Evolutionary conservation across 2,888 invertebrate species (phyloP), one percentile per base, ranked within the genome.

Genomic region (Patella caerulea): DNA sequence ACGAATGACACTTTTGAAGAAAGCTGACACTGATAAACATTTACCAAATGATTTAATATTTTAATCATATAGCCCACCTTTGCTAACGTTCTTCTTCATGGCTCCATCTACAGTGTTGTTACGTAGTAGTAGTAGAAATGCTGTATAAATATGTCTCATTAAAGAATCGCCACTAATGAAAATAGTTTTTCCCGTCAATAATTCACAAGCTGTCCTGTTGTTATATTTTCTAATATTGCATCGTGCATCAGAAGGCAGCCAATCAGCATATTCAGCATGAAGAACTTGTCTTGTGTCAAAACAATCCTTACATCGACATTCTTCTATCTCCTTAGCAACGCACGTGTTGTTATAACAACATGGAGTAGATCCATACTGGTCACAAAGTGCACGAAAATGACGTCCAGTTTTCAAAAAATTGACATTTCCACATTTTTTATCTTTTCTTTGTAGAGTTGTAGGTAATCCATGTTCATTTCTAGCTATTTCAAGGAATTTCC

Each of bases 271-370:
- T 19, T 65, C 65, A 3, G 65, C 65, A 24, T 65, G 65, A 14
- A 65, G 11, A 12, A 12, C 3, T 24, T 65, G 65, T 65, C 65
- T 65, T 24, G 24, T 65, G 24, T 65, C 65, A 65, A 24, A 65
- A 65, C 65, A 65, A 65, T 65, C 24, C 65, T 65, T 65, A 65
- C 65, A 65, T 65, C 65, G 24, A 65, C 65, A 65, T 19, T 65
- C 19, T 9, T 65, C 19, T 65, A 24, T 2, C 11, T 19, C 19
- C 24, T 19, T 65, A 65, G 19, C 24, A 15, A 65, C 65, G 14
- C 65, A 65, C 12, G 11, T 19, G 24, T 65, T 65, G 24, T 65
- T 65, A 65, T 24, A 65, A 24, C 65, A 65, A 65, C 65, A 65
- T 4, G 65, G 65, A 11, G 65, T 65, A 1, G 19, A 12, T 19